Percentiles rank a stretch among this genome's conserved stretches.
Conservation (phyloP, 1,140 invertebrate species). For the Macrosteles quadrilineatus region DNA sequence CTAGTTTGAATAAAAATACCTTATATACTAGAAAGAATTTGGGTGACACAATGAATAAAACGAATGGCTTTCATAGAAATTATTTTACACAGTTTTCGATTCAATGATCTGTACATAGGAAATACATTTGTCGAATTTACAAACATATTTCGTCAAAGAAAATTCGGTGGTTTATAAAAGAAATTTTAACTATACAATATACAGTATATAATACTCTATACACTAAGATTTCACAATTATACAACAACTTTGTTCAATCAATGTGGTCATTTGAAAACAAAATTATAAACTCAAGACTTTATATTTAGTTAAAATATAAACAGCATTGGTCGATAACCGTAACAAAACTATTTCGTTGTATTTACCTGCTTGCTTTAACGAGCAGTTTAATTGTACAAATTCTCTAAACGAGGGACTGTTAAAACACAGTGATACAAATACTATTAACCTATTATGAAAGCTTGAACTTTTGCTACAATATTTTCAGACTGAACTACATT, state of each 20-base stretch:
- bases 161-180: conserved; percentile 5
- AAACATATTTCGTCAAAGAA: conserved; percentile 23
- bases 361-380: neutral
- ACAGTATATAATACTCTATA: conserved; percentile 2
- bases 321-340: too few relatives aligned
- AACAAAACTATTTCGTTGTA: neutral
- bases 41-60: neutral
- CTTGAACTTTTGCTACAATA: too few relatives aligned
- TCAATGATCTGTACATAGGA: conserved; percentile 19
- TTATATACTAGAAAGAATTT: too few relatives aligned
- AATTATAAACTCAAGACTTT: too few relatives aligned
- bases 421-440: too few relatives aligned
- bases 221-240: neutral
- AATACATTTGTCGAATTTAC: conserved; percentile 5
- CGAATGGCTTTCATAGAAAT: conserved; percentile 8
- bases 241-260: neutral
- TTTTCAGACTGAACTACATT: too few relatives aligned
- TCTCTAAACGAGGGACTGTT: too few relatives aligned
- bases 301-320: too few relatives aligned
- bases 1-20: too few relatives aligned
- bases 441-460: too few relatives aligned
- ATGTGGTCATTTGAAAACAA: neutral
- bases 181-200: conserved; percentile 4
- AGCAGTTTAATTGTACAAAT: too few relatives aligned
- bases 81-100: conserved; percentile 2